phyloP scores from a whole-genome alignment of 2,888 invertebrate species.

The Nymphalis c-album region DNA sequence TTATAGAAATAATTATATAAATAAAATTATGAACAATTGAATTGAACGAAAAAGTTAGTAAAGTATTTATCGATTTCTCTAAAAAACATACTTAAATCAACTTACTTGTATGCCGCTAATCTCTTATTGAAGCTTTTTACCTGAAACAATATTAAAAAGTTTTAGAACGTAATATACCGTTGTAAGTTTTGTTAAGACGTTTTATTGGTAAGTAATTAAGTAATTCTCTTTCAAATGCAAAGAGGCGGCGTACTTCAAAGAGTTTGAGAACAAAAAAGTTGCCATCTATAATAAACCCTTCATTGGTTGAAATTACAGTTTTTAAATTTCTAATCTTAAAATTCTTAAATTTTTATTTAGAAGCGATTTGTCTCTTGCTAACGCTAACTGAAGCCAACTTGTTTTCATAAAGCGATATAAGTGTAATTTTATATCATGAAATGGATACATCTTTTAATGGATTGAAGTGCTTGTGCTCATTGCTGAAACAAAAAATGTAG shows the following conservation, averaged over 20 bases:
- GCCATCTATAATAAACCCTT: conserved; percentile 51
- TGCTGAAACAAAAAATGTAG: too few relatives aligned
- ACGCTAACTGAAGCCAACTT: background rate
- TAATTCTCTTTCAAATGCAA: conserved; percentile 17
- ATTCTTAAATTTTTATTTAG: conserved; percentile 18
- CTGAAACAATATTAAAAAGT: conserved; percentile 40
- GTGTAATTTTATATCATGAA: too few relatives aligned
- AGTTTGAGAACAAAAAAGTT: conserved; percentile 38
- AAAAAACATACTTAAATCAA: background rate
- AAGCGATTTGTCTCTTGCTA: background rate
- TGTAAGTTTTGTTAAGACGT: background rate
- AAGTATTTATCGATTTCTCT: too few relatives aligned
- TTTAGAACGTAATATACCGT: conserved; percentile 10
- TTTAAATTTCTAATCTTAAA: conserved; percentile 3
- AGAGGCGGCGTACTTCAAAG: conserved; percentile 44
- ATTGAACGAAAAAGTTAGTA: too few relatives aligned
- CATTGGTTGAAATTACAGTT: conserved; percentile 30
- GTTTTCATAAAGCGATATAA: background rate
- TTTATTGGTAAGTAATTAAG: conserved; percentile 26
- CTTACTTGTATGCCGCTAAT: background rate
- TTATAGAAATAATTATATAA: too few relatives aligned
- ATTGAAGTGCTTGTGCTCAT: too few relatives aligned
- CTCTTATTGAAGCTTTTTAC: conserved; percentile 14
- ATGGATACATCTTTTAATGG: too few relatives aligned
- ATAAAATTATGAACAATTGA: too few relatives aligned